Conservation (phyloP, 2,113 vertebrate species). For the Casuarius casuarius region DNA sequence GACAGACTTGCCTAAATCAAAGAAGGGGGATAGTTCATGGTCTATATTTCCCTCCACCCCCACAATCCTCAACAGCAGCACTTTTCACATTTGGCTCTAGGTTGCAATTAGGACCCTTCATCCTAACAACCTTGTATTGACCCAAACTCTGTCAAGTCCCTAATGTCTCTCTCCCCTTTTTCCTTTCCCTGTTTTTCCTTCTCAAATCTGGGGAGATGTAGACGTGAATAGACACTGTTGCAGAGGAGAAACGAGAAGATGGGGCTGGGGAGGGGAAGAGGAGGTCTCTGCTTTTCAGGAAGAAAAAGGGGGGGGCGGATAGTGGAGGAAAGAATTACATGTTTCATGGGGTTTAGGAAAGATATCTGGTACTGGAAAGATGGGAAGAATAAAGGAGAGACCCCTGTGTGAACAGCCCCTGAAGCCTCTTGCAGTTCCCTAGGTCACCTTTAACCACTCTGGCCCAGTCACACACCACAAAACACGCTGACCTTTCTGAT, state of each 20-base stretch:
- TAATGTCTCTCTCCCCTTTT: neutral
- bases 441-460: neutral
- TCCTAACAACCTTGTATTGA: neutral
- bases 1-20: neutral
- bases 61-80: neutral
- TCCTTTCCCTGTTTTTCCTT: neutral
- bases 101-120: neutral
- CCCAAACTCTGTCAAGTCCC: neutral
- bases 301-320: neutral
- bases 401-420: neutral
- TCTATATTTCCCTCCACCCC: neutral
- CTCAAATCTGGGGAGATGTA: neutral
- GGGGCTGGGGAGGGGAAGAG: neutral
- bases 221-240: neutral
- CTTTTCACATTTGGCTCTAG: neutral
- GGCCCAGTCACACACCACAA: accelerated
- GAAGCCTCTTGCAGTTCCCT: neutral
- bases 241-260: neutral
- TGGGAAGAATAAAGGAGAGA: neutral
- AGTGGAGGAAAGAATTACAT: neutral
- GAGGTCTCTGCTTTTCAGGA: neutral
- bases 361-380: neutral
- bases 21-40: neutral
- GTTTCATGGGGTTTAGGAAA: neutral
- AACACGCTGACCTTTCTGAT: neutral